Percentiles rank a stretch among this genome's conserved stretches.
phyloP scores from a whole-genome alignment of 2,888 invertebrate genomes.

The Notodonta ziczac region DNA sequence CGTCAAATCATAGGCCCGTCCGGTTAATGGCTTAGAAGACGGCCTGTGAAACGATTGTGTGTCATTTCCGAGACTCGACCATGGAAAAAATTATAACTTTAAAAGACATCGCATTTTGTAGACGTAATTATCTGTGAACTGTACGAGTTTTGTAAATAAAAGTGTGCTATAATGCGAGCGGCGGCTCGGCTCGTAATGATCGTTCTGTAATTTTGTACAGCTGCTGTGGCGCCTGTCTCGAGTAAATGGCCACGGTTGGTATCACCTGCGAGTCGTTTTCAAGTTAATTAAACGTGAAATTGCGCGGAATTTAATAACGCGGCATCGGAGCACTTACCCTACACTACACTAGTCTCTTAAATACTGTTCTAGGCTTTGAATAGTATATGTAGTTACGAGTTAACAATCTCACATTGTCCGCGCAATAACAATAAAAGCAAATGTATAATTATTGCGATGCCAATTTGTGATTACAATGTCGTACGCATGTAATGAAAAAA shows the following conservation, averaged over 20 bases:
- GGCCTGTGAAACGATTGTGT: slow-evolving; percentile 66
- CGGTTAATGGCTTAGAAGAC: slow-evolving; percentile 61
- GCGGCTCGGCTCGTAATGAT: slow-evolving; percentile 25
- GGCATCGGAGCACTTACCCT: background rate
- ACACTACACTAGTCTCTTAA: background rate
- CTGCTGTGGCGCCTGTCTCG: slow-evolving; percentile 48
- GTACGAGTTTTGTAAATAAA: slow-evolving; percentile 26
- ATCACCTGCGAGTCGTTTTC: slow-evolving; percentile 45
- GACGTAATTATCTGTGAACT: slow-evolving; percentile 68
- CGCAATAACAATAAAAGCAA: background rate
- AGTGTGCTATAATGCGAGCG: slow-evolving; percentile 9
- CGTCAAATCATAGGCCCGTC: slow-evolving; percentile 78
- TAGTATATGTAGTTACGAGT: too few species aligned
- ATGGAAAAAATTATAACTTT: slow-evolving; percentile 44
- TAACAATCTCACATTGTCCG: background rate
- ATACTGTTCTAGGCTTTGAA: too few species aligned
- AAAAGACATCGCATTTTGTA: slow-evolving; percentile 47
- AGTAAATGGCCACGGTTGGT: slow-evolving; percentile 29
- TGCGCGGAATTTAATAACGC: slow-evolving; percentile 42
- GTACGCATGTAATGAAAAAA: background rate
- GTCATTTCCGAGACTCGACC: slow-evolving; percentile 63
- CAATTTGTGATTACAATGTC: background rate
- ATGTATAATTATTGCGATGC: background rate
- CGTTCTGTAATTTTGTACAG: slow-evolving; percentile 36
- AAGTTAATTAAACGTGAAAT: slow-evolving; percentile 45